Conservation (phyloP, 1,140 invertebrate species). For the Hylaeus anthracinus region DNA sequence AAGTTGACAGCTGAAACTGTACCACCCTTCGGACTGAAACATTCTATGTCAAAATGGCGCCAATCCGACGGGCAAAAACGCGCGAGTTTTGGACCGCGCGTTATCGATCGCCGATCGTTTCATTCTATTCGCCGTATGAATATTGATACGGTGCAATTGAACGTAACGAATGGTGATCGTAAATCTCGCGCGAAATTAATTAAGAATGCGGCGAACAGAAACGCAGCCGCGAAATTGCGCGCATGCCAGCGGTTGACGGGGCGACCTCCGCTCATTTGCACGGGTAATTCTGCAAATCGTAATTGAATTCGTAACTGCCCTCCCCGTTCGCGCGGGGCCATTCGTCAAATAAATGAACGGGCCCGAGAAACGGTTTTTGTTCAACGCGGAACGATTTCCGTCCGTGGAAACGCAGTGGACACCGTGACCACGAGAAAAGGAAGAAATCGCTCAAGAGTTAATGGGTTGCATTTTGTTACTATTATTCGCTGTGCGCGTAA, state of each 20-base stretch:
- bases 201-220: slow-evolving; percentile 41
- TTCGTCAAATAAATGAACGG: slow-evolving; percentile 68
- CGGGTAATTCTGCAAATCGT: slow-evolving; percentile 66
- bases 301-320: slow-evolving; percentile 63
- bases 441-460: not conserved
- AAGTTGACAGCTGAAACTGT: too few relatives aligned
- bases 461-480: not conserved
- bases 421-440: not conserved
- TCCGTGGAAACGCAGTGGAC: not conserved
- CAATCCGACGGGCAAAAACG: too few relatives aligned
- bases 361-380: slow-evolving; percentile 52
- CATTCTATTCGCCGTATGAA: slow-evolving; percentile 53
- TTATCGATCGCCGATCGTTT: slow-evolving; percentile 43
- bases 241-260: not conserved
- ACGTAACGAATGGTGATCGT: slow-evolving; percentile 65
- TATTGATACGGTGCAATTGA: slow-evolving; percentile 64
- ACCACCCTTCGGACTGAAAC: too few relatives aligned
- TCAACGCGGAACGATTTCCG: slow-evolving; percentile 10
- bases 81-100: not conserved
- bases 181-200: slow-evolving; percentile 65
- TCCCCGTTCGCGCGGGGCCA: slow-evolving; percentile 39
- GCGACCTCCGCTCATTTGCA: slow-evolving; percentile 58
- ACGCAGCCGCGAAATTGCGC: slow-evolving; percentile 46
- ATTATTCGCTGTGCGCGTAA: not conserved
- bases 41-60: too few relatives aligned